phyloP scores from a whole-genome alignment of 1,140 invertebrate species.

The Cyclargus thomasi region DNA sequence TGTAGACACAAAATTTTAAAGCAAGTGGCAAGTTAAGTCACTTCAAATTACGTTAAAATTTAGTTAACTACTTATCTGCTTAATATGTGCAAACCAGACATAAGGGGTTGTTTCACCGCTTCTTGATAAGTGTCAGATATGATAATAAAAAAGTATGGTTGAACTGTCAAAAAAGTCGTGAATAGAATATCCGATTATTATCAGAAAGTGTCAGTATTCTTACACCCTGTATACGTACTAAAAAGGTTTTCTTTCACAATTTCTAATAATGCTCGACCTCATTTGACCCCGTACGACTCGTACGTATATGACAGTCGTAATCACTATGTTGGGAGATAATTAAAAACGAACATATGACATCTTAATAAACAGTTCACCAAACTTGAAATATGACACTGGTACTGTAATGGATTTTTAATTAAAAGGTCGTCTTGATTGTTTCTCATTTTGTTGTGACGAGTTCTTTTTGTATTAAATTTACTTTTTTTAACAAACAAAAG shows the following conservation, averaged over 20 bases:
- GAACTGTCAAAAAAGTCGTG: no score
- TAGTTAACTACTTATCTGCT: no score
- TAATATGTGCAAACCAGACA: no score
- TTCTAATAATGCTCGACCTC: neutral
- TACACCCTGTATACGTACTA: no score
- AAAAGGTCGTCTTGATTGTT: neutral
- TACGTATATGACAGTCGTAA: neutral
- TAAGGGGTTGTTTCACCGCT: no score
- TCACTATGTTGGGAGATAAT: neutral
- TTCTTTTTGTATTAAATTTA: neutral
- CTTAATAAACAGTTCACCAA: neutral
- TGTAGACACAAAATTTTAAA: no score
- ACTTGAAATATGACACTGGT: neutral
- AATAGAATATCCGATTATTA: no score
- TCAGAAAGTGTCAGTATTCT: no score
- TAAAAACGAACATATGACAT: neutral
- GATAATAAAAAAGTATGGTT: no score
- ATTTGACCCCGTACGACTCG: neutral
- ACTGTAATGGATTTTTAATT: neutral
- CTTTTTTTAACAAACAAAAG: neutral
- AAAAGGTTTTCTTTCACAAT: neutral
- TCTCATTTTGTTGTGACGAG: neutral
- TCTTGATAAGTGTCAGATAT: no score
- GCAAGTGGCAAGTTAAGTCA: no score
- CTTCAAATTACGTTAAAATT: no score